Evolutionary conservation across 2,113 vertebrate species (phyloP).

Genomic region (Percina caprodes): DNA sequence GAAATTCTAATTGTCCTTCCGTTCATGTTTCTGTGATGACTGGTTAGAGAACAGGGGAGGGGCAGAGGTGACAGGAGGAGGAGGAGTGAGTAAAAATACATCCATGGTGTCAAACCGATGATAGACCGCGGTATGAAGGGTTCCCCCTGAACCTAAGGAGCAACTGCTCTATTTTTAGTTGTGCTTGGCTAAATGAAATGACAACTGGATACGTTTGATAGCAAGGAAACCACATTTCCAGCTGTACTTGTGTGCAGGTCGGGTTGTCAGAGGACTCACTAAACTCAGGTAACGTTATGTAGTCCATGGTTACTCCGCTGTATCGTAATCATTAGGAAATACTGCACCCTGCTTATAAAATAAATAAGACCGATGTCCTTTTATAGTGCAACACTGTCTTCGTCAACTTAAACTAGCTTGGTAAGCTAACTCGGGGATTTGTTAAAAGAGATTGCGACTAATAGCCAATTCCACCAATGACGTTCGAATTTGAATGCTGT

Average conservation of each 20-base stretch:
- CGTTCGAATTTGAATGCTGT: rapidly evolving
- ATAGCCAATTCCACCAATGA: constrained; percentile 53
- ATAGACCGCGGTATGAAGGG: constrained; percentile 25
- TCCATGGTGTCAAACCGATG: constrained; percentile 17
- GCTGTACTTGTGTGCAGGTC: constrained; percentile 57
- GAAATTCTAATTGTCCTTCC: not conserved
- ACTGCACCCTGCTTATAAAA: not conserved
- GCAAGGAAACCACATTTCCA: constrained; percentile 27
- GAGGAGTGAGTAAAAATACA: no score
- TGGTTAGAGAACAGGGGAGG: constrained; percentile 16
- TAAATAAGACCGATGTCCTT: not conserved
- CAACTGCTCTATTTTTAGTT: not conserved
- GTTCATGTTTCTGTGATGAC: not conserved
- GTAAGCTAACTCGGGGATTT: constrained; percentile 52
- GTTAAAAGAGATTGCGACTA: constrained; percentile 15
- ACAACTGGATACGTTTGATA: not conserved
- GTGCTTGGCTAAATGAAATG: constrained; percentile 32
- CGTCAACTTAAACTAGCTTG: constrained; percentile 53
- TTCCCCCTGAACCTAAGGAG: constrained; percentile 14
- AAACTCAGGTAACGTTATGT: constrained; percentile 79
- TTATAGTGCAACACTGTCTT: not conserved
- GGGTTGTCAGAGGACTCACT: constrained; percentile 73
- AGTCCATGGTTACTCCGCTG: constrained; percentile 7
- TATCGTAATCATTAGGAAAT: not conserved
- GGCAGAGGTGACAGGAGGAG: constrained; percentile 33